These are phyloP conservation scores for Blastobasis adustella DNA, from an alignment of 2,888 invertebrate species.

Conservation along the genomic window DNA sequence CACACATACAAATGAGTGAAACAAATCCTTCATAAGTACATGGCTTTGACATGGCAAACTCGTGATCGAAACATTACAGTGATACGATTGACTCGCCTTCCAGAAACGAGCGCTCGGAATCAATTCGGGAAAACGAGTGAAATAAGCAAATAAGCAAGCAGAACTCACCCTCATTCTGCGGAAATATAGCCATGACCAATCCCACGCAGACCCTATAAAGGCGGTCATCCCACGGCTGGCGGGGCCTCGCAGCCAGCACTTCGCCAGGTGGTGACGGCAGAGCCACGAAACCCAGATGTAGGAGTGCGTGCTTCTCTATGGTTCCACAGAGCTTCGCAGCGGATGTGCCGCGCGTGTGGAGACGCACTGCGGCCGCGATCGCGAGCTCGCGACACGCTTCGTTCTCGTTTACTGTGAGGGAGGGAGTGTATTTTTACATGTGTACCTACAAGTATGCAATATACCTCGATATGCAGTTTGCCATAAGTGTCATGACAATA, in stretches of 20 bases:
- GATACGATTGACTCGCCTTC: too few relatives aligned
- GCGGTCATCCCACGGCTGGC: constrained; percentile 89
- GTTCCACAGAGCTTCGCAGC: constrained; percentile 30
- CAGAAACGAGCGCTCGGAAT: too few relatives aligned
- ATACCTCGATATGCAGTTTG: too few relatives aligned
- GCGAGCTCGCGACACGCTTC: constrained; percentile 82
- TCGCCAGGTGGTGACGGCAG: constrained; percentile 80
- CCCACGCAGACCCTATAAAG: constrained; percentile 89
- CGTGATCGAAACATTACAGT: too few relatives aligned
- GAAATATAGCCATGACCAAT: constrained; percentile 87
- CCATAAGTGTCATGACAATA: too few relatives aligned
- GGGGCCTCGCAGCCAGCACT: constrained; percentile 77
- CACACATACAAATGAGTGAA: too few relatives aligned
- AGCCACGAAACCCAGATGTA: constrained; percentile 72
- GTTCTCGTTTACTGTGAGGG: constrained; percentile 67
- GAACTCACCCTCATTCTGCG: constrained; percentile 85
- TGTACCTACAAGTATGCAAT: too few relatives aligned
- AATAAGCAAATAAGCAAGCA: background rate
- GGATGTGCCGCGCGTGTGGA: constrained; percentile 78
- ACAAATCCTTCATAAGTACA: too few relatives aligned
- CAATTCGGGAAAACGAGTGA: too few relatives aligned
- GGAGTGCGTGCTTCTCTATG: constrained; percentile 70
- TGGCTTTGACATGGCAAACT: too few relatives aligned
- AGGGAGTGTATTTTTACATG: too few relatives aligned
- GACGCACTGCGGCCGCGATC: constrained; percentile 80